These are phyloP conservation scores for Erebia palarica DNA, from an alignment of 2,888 invertebrate genomes.

Conservation along the genomic window DNA sequence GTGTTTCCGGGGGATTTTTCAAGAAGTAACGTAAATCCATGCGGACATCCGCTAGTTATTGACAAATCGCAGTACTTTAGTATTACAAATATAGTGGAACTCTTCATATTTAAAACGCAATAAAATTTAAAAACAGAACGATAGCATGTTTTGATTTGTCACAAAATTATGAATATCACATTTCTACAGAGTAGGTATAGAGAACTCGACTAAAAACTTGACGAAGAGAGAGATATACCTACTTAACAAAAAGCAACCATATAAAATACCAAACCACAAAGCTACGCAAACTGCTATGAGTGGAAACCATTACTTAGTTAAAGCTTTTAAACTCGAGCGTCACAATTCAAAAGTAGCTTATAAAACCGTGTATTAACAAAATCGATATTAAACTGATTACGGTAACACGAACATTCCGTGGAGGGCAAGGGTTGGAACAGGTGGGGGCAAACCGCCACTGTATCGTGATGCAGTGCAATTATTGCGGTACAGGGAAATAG, in stretches of 20 bases:
- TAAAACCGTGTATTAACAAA: conserved; percentile 46
- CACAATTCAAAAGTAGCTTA: conserved; percentile 41
- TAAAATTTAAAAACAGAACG: no score
- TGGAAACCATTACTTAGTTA: conserved; percentile 12
- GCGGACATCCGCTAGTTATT: no score
- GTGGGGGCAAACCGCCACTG: conserved; percentile 48
- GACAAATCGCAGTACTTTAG: no score
- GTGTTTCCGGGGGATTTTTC: no score
- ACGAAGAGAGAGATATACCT: background rate
- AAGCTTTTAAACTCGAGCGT: conserved; percentile 17
- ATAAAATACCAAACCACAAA: conserved; percentile 14
- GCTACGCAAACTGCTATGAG: background rate
- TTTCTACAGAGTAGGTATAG: no score
- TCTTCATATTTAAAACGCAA: no score
- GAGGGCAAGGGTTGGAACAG: conserved; percentile 44
- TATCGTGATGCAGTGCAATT: conserved; percentile 77
- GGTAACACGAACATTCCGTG: conserved; percentile 41
- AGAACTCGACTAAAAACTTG: background rate
- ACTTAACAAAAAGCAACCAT: background rate
- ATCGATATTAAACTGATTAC: conserved; percentile 53
- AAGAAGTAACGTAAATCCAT: no score
- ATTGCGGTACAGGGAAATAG: conserved; percentile 66
- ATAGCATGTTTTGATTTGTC: no score
- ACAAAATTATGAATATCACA: no score
- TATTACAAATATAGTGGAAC: no score